Evolutionary conservation across 2,113 vertebrate genomes (phyloP).

Genomic region (Anoura caudifer): DNA sequence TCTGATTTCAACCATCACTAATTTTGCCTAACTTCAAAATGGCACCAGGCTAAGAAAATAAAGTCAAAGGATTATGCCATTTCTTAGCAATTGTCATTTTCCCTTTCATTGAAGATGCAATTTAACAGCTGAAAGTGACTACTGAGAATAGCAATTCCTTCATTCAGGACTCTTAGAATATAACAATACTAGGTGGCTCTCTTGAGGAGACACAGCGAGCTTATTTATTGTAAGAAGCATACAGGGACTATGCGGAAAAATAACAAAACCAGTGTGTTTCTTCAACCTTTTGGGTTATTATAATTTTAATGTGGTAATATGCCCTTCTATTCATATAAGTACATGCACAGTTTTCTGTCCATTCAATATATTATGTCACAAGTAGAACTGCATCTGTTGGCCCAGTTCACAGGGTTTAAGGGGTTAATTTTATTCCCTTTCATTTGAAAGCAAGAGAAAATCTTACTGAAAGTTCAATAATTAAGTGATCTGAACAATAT

Average conservation of each 20-base stretch:
- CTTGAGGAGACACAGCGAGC: not conserved
- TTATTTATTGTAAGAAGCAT: not conserved
- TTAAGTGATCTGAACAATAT: constrained; percentile 44
- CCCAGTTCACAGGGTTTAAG: constrained; percentile 17
- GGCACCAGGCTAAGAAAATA: not conserved
- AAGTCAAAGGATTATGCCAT: not conserved
- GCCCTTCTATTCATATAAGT: not conserved
- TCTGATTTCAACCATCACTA: not conserved
- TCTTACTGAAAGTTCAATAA: constrained; percentile 54
- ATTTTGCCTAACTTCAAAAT: not conserved
- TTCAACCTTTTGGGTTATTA: constrained; percentile 10
- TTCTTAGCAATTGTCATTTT: constrained; percentile 20
- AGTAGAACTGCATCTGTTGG: constrained; percentile 33
- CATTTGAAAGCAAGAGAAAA: constrained; percentile 49
- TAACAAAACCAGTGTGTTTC: not conserved
- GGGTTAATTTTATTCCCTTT: constrained; percentile 61
- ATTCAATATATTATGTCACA: constrained; percentile 46
- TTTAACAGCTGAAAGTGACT: constrained; percentile 41
- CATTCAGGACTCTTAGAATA: not conserved
- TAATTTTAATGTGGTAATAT: constrained; percentile 1
- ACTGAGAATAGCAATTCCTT: constrained; percentile 27
- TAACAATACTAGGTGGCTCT: not conserved
- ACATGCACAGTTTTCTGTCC: not conserved
- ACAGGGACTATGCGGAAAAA: not conserved
- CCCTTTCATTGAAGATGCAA: not conserved